Evolutionary conservation across 2,888 invertebrate genomes (phyloP).

Genomic region (Aspidiotus destructor): DNA sequence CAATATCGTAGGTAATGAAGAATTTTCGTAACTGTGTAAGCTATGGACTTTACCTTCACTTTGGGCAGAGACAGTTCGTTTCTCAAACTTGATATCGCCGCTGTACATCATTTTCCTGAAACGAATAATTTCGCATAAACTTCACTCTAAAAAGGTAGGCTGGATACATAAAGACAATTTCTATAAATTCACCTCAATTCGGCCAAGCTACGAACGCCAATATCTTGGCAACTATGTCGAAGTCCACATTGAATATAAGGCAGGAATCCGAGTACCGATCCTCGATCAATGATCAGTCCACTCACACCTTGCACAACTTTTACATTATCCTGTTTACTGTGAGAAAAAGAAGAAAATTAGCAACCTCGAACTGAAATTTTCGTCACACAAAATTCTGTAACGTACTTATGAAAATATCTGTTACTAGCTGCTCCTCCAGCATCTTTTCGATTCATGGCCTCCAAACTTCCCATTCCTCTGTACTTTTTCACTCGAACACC

Average conservation of each 20-base stretch:
- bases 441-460: slow-evolving; percentile 93
- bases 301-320: slow-evolving; percentile 98
- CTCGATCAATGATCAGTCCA: slow-evolving; percentile 96
- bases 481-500: slow-evolving; percentile 90
- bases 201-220: slow-evolving; percentile 67
- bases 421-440: slow-evolving; percentile 71
- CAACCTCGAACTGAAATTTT: neutral
- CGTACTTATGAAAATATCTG: slow-evolving; percentile 35
- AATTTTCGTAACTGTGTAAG: slow-evolving; percentile 46
- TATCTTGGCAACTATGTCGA: slow-evolving; percentile 94
- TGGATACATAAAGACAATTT: neutral
- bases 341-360: neutral
- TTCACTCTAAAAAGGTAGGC: too few species aligned
- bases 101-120: slow-evolving; percentile 64
- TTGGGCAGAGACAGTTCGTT: slow-evolving; percentile 90
- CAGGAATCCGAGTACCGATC: slow-evolving; percentile 86
- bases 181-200: slow-evolving; percentile 47
- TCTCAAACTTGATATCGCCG: slow-evolving; percentile 89
- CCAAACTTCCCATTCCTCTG: slow-evolving; percentile 96
- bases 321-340: slow-evolving; percentile 43
- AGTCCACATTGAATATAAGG: slow-evolving; percentile 93
- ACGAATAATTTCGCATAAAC: neutral
- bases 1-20: neutral
- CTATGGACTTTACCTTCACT: slow-evolving; percentile 96
- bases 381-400: neutral